Evolutionary conservation across 2,888 invertebrate species (phyloP), one percentile per base, ranked within the genome.

Genomic region (Plusia festucae): DNA sequence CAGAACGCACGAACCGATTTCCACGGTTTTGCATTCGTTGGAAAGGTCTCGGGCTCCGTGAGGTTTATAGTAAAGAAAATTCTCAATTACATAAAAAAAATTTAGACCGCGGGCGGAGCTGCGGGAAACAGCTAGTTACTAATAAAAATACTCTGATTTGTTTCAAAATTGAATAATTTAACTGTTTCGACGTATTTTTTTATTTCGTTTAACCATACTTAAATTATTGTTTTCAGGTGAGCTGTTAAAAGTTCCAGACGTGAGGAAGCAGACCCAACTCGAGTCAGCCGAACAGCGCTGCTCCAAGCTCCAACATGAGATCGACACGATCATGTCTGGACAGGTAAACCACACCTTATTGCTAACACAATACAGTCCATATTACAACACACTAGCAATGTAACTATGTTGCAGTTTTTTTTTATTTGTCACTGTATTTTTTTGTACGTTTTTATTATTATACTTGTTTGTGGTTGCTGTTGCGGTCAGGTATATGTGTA

Each of bases 221-320:
- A 4, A 7, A 6, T 0, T 27, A 22, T 7, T 6, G 1, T 27
- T 87, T 89, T 4, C 89, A 95, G 95, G 88, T 69, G 93, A 94
- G 73, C 85, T 95, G 9, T 86, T 91, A 13, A 94, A 95, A 84
- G 94, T 94, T 1, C 93, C 94, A 0, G 95, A 95, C 61, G 93
- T 95, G 0, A 83, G 94, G n/a, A 95, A 94, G 53, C 92, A 93
- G 62, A 88, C 91, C 0, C 91, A 94, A 65, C 82, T 95, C 1
- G 95, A 94, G 66, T 90, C 94, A 0, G 93, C 95, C 0, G 92
- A 95, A 59, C 90, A 88, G 65, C 83, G 95, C 2, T 93, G 93
- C 66, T 84, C 89, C 15, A 91, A 87, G 1, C 79, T 95, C 1
- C 93, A 95, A 73, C 91, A 91, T 30, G 91, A 95, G 79, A 93